Percentiles rank a stretch among this genome's conserved stretches.
Evolutionary conservation across 2,797 vertebrate genomes (phyloP).

Genomic region (Taenioides sp.): DNA sequence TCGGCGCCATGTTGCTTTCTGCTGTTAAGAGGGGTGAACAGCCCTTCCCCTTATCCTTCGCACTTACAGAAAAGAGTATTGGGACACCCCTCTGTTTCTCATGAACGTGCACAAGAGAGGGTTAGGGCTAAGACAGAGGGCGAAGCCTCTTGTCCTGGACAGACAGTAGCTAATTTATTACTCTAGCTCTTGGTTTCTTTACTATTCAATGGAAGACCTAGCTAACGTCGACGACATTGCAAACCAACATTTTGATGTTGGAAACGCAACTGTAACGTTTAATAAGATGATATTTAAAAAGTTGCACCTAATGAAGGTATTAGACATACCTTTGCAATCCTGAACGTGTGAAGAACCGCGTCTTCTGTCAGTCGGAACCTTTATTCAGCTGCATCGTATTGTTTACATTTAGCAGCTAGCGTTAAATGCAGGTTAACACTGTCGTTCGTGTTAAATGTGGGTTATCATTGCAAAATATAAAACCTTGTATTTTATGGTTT

Average conservation of each 20-base stretch:
- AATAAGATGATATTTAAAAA: not conserved
- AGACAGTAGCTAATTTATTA: conserved; percentile 1
- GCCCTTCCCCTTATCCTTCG: too few species aligned
- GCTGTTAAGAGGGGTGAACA: too few species aligned
- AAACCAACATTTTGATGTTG: not conserved
- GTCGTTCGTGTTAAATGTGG: not conserved
- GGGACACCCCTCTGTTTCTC: too few species aligned
- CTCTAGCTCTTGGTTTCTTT: not conserved
- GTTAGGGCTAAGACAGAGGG: too few species aligned
- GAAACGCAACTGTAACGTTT: not conserved
- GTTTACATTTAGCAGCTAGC: conserved; percentile 31
- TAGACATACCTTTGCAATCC: conserved; percentile 17
- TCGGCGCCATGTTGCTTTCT: too few species aligned
- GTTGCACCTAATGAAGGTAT: not conserved
- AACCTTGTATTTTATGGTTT: not conserved
- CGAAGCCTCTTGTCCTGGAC: conserved; percentile 29
- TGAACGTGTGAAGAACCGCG: conserved; percentile 19
- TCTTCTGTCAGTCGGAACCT: conserved; percentile 49
- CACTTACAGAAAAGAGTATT: too few species aligned
- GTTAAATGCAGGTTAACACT: conserved; percentile 6
- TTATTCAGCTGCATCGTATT: conserved; percentile 28
- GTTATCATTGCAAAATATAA: not conserved
- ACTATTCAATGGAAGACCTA: not conserved
- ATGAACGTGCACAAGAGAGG: too few species aligned
- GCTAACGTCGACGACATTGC: not conserved